Percentiles rank a stretch among this genome's conserved stretches.
Conservation (phyloP, 2,113 vertebrate genomes). For the Peromyscus leucopus region DNA sequence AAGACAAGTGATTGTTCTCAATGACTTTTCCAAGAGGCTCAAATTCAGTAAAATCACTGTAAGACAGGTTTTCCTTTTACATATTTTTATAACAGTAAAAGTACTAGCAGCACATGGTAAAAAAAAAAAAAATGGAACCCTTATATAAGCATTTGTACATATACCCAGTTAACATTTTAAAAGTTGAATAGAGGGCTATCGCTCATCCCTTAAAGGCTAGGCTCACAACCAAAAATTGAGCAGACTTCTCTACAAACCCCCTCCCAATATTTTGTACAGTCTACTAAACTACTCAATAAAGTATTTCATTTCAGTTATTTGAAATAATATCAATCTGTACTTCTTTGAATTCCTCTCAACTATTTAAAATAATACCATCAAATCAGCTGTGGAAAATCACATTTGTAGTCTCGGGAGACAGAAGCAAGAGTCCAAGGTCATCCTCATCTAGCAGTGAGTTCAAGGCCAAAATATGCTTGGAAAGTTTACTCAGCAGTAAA, state of each 20-base stretch:
- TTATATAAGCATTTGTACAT: not conserved
- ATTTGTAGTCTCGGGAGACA: not conserved
- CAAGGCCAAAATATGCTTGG: not conserved
- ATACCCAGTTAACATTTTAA: conserved; percentile 26
- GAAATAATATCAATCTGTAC: conserved; percentile 33
- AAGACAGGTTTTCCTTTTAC: not conserved
- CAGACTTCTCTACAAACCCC: not conserved
- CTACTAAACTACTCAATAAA: conserved; percentile 39
- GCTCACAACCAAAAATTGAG: no score
- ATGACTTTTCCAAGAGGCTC: not conserved
- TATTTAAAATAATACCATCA: conserved; percentile 32
- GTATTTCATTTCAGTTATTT: conserved; percentile 45
- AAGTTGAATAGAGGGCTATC: not conserved
- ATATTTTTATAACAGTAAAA: not conserved
- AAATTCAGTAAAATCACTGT: not conserved
- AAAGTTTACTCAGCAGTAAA: not conserved
- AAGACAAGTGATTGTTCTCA: not conserved
- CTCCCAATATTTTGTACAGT: not conserved
- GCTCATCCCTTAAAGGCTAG: no score
- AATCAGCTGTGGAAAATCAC: not conserved
- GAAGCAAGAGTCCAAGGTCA: not conserved
- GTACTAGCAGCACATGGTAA: not conserved
- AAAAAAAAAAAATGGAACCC: not conserved
- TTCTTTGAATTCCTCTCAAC: conserved; percentile 1
- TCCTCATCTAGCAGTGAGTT: not conserved